These are phyloP conservation scores for Rhopalosiphum nymphaeae DNA, from an alignment of 2,888 invertebrate species.

Conservation along the genomic window DNA sequence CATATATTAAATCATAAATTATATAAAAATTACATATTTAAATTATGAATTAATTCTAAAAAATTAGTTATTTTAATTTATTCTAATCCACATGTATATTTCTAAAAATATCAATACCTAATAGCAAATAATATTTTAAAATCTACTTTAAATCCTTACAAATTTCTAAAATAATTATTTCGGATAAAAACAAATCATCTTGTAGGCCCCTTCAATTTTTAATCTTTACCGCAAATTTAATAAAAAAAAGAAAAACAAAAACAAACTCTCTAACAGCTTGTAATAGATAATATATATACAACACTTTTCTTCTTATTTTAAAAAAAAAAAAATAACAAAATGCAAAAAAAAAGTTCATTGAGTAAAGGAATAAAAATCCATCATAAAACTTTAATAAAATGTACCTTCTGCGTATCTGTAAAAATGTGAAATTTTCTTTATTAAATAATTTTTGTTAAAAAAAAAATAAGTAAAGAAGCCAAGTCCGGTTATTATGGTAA, in stretches of 20 bases:
- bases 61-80: not conserved
- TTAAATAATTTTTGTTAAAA: conserved; percentile 43
- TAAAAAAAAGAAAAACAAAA: conserved; percentile 5
- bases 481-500: conserved; percentile 48
- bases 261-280: conserved; percentile 26
- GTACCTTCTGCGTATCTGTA: conserved; percentile 29
- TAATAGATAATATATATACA: not conserved
- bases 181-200: not conserved
- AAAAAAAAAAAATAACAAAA: conserved; percentile 2
- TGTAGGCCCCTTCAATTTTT: conserved; percentile 17
- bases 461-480: not conserved
- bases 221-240: conserved; percentile 35
- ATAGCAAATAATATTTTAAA: not conserved
- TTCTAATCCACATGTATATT: not conserved
- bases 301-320: not conserved
- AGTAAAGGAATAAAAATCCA: conserved; percentile 45
- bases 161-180: not conserved
- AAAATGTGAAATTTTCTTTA: conserved; percentile 52
- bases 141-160: not conserved
- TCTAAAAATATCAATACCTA: not conserved
- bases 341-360: conserved; percentile 46
- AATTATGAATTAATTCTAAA: not conserved
- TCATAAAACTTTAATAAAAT: conserved; percentile 56
- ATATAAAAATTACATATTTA: not conserved
- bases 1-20: not conserved